A percentile compares a stretch with the other conserved stretches of the same genome.
Evolutionary conservation across 1,140 invertebrate species (phyloP).

Genomic region (Ceratosolen solmsi): DNA sequence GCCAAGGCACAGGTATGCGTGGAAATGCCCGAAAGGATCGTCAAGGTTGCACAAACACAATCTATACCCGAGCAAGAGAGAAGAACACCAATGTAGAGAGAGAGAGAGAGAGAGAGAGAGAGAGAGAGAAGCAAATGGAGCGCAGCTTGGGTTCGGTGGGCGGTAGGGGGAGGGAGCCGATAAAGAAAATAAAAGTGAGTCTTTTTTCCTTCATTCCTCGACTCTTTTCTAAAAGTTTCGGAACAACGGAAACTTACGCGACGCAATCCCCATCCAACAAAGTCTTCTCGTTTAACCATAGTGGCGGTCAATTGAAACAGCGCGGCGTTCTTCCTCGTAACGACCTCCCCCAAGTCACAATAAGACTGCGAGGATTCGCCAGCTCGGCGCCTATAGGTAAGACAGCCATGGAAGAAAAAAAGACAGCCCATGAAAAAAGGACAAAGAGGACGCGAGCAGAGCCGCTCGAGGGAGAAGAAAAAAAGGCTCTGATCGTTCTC

Average conservation of each 20-base stretch:
- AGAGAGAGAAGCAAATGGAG: neutral
- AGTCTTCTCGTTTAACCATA: slow-evolving; percentile 30
- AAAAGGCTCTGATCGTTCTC: slow-evolving; percentile 20
- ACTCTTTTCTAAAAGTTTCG: no score
- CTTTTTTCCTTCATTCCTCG: neutral
- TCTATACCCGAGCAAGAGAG: neutral
- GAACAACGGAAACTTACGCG: neutral
- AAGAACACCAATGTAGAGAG: neutral
- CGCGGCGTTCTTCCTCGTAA: slow-evolving; percentile 34
- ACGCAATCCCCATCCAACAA: slow-evolving; percentile 7
- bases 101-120: neutral
- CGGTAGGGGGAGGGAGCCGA: neutral
- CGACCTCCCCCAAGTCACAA: slow-evolving; percentile 42
- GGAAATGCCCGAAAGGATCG: slow-evolving; percentile 10
- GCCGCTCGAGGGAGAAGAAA: neutral
- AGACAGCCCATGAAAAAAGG: slow-evolving; percentile 9
- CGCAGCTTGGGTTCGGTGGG: no score
- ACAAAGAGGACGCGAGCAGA: slow-evolving; percentile 1
- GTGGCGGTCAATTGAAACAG: slow-evolving; percentile 17
- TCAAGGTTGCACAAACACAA: neutral
- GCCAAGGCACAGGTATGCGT: slow-evolving; percentile 12
- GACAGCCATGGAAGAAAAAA: neutral
- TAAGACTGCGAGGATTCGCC: slow-evolving; percentile 15
- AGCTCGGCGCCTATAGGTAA: slow-evolving; percentile 6
- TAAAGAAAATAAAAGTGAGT: neutral